Percentiles rank a stretch among this genome's conserved stretches.
Evolutionary conservation across 2,888 invertebrate species (phyloP).

Genomic region (Andrena trimmerana): DNA sequence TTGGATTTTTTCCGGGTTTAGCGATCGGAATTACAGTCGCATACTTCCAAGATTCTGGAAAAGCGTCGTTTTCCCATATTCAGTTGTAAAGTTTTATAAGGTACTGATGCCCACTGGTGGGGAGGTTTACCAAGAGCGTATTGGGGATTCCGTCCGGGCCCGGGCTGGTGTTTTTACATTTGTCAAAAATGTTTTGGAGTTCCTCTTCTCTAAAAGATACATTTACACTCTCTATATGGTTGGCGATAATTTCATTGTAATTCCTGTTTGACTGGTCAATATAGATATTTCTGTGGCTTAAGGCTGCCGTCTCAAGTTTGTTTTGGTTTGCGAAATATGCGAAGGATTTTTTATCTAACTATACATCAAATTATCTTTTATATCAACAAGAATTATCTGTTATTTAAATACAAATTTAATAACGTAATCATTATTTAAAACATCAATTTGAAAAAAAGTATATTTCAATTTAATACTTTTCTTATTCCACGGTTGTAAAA

Average conservation of each 20-base stretch:
- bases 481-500: no score
- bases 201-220: conserved; percentile 15
- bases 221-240: background rate
- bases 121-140: conserved; percentile 30
- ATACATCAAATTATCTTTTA: no score
- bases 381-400: no score
- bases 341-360: no score
- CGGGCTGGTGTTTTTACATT: conserved; percentile 35
- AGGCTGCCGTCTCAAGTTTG: no score
- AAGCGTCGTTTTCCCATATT: background rate
- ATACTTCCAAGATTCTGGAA: background rate
- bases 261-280: background rate
- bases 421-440: no score
- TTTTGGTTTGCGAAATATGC: no score
- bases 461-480: no score
- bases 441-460: no score
- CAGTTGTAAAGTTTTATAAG: conserved; percentile 28
- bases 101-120: background rate
- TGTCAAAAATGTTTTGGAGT: conserved; percentile 11
- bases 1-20: background rate
- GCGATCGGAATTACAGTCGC: background rate
- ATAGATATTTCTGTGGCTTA: background rate
- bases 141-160: conserved; percentile 60
- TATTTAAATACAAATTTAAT: no score
- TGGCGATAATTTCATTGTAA: background rate